Percentiles rank a stretch among this genome's conserved stretches.
phyloP scores from a whole-genome alignment of 1,140 invertebrate genomes.

The Vanessa atalanta region DNA sequence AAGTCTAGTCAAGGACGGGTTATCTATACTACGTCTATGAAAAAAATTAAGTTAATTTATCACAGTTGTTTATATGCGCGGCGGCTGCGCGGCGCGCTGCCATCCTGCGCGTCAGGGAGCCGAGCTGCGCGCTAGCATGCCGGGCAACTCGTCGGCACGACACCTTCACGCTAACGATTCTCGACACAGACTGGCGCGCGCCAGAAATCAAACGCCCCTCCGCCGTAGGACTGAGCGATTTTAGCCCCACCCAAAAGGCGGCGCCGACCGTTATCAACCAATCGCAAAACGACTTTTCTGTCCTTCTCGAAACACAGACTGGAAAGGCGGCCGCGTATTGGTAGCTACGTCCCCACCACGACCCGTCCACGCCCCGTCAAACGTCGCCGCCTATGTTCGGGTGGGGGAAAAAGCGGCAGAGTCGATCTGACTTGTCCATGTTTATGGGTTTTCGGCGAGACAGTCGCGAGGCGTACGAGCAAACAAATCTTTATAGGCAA shows the following conservation, averaged over 20 bases:
- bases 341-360: slow-evolving; percentile 56
- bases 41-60: slow-evolving; percentile 67
- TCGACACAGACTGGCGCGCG: slow-evolving; percentile 73
- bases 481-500: slow-evolving; percentile 78
- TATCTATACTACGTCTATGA: slow-evolving; percentile 54
- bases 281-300: slow-evolving; percentile 53
- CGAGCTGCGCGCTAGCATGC: slow-evolving; percentile 61
- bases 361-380: slow-evolving; percentile 42
- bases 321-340: slow-evolving; percentile 48
- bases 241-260: slow-evolving; percentile 58
- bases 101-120: slow-evolving; percentile 67
- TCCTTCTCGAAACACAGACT: slow-evolving; percentile 58
- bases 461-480: slow-evolving; percentile 63
- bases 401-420: slow-evolving; percentile 67
- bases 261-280: slow-evolving; percentile 43
- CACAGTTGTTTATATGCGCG: slow-evolving; percentile 70
- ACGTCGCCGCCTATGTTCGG: slow-evolving; percentile 53
- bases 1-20: slow-evolving; percentile 73
- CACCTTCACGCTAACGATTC: slow-evolving; percentile 59
- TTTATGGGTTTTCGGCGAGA: slow-evolving; percentile 78
- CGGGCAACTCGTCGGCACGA: slow-evolving; percentile 39
- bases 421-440: slow-evolving; percentile 68
- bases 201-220: slow-evolving; percentile 61
- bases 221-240: slow-evolving; percentile 66
- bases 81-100: slow-evolving; percentile 67